These are phyloP conservation scores for Darevskia mixta DNA, from an alignment of 2,797 vertebrate genomes.

Conservation along the genomic window DNA sequence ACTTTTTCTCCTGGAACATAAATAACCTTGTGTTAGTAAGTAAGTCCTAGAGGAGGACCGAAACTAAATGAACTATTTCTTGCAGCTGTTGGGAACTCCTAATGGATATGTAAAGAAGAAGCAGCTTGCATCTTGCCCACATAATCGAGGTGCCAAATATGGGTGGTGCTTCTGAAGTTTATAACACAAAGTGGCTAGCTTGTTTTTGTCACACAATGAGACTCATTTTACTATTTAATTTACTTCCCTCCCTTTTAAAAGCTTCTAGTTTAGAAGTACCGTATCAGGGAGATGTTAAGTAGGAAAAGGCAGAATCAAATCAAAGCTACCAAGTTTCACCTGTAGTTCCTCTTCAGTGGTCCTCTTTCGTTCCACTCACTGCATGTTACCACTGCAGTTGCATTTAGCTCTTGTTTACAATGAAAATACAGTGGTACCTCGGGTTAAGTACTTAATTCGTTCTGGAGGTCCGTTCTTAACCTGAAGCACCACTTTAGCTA, in stretches of 20 bases:
- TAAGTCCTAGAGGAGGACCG: slow-evolving; percentile 67
- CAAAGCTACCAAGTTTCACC: slow-evolving; percentile 39
- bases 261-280: slow-evolving; percentile 25
- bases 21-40: slow-evolving; percentile 63
- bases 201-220: slow-evolving; percentile 47
- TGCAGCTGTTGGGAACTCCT: slow-evolving; percentile 70
- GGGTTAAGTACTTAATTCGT: too few relatives aligned
- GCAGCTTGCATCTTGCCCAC: slow-evolving; percentile 55
- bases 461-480: too few relatives aligned
- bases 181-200: slow-evolving; percentile 63
- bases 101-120: slow-evolving; percentile 69
- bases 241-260: slow-evolving; percentile 44
- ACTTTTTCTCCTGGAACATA: slow-evolving; percentile 50
- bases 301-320: slow-evolving; percentile 27
- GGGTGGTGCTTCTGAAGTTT: slow-evolving; percentile 37
- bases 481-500: too few relatives aligned
- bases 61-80: slow-evolving; percentile 74
- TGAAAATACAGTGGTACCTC: slow-evolving; percentile 34
- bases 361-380: slow-evolving; percentile 43
- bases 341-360: slow-evolving; percentile 51
- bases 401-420: slow-evolving; percentile 63
- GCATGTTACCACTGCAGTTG: slow-evolving; percentile 57
- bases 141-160: slow-evolving; percentile 51
- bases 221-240: slow-evolving; percentile 53
- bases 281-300: slow-evolving; percentile 34